Percentiles rank a stretch among this genome's conserved stretches.
phyloP scores from a whole-genome alignment of 2,113 vertebrate species.

The Muntiacus muntjak region DNA sequence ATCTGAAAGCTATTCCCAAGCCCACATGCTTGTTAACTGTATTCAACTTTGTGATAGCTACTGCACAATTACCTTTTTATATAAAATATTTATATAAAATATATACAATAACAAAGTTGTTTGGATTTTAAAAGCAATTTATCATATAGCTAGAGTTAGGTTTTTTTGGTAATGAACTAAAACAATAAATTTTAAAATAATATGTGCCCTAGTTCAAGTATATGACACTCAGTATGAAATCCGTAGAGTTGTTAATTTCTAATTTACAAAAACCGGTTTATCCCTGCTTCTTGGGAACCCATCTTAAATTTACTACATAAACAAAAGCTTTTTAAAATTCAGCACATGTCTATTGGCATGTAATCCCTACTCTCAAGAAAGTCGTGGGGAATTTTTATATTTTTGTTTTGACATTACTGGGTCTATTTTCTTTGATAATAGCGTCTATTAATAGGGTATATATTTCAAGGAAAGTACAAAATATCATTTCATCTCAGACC shows the following conservation, averaged over 20 bases:
- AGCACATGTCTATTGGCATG: neutral
- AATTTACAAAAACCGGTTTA: neutral
- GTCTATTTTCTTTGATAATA: neutral
- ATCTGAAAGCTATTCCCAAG: neutral
- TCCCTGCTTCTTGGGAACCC: neutral
- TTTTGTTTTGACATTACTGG: conserved; percentile 19
- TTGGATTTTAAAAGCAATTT: conserved; percentile 31
- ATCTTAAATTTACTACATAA: neutral
- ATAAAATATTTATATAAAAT: neutral
- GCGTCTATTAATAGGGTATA: neutral
- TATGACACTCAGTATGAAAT: neutral
- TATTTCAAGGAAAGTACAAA: neutral
- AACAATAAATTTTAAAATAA: conserved; percentile 29
- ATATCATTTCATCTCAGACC: conserved; percentile 1
- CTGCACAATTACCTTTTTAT: conserved; percentile 25
- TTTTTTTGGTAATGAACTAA: conserved; percentile 30
- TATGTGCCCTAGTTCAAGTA: neutral
- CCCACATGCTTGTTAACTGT: neutral
- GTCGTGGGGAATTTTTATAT: neutral
- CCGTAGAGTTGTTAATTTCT: neutral
- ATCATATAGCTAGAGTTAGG: neutral
- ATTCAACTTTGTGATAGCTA: conserved; percentile 14
- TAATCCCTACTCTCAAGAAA: neutral
- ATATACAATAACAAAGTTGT: neutral
- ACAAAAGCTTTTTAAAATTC: conserved; percentile 23